A percentile compares a stretch with the other conserved stretches of the same genome.
Evolutionary conservation across 2,797 vertebrate species (phyloP).

Genomic region (Miichthys miiuy): DNA sequence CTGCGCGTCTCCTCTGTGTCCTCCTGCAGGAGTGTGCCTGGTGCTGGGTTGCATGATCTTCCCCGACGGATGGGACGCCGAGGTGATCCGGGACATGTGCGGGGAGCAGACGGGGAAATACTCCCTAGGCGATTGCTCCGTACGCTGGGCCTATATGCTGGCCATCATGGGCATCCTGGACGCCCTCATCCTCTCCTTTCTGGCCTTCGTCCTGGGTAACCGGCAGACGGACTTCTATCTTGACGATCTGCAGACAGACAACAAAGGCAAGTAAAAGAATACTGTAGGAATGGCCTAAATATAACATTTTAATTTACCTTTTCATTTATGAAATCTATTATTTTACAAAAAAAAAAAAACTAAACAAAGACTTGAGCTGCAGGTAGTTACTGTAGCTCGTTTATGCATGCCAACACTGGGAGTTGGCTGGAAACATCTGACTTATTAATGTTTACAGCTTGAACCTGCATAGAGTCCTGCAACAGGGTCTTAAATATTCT

Average conservation of each 20-base stretch:
- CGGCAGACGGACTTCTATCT: slow-evolving; percentile 93
- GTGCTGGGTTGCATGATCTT: slow-evolving; percentile 98
- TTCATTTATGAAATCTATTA: too few species aligned
- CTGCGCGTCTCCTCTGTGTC: background rate
- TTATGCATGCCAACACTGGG: too few species aligned
- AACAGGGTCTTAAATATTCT: too few species aligned
- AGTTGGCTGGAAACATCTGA: too few species aligned
- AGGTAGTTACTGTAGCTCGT: too few species aligned
- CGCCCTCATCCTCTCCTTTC: slow-evolving; percentile 96
- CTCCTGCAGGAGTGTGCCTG: slow-evolving; percentile 91
- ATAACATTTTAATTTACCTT: background rate
- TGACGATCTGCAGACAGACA: slow-evolving; percentile 94
- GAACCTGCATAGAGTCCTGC: too few species aligned
- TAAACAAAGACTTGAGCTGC: too few species aligned
- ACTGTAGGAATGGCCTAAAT: too few species aligned
- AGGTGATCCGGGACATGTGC: slow-evolving; percentile 95
- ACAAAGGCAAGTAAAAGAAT: slow-evolving; percentile 88
- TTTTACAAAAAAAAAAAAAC: too few species aligned
- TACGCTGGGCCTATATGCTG: slow-evolving; percentile 98
- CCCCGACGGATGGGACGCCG: slow-evolving; percentile 95
- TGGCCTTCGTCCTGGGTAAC: slow-evolving; percentile 97
- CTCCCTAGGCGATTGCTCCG: slow-evolving; percentile 93
- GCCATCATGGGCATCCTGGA: slow-evolving; percentile 98
- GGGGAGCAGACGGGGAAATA: slow-evolving; percentile 96
- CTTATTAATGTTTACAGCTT: too few species aligned